Base-by-base conservation (phyloP, 2,888 invertebrate genomes). In the Gymnoscelis rufifasciata region DNA sequence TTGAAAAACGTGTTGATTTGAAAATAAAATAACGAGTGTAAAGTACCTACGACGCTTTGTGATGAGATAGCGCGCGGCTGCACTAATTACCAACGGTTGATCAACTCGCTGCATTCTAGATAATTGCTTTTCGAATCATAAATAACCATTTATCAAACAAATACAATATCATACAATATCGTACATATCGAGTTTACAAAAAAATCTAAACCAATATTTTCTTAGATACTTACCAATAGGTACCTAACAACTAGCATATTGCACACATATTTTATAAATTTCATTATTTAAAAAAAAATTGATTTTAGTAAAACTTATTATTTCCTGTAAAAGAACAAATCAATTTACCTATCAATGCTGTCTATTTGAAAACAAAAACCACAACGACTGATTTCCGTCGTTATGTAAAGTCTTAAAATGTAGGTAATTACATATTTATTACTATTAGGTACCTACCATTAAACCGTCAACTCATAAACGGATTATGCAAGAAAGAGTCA, bases 1-100 rank as follows among this genome's bases (percentile, higher is more conserved):
- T 59, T 60, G 56, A 63, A 62, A 61, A 58, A 56, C 56, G 58
- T 58, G 58, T 52, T 47, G 56, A 54, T 58, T 58, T 56, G 33
- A 58, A 54, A 54, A 54, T 54, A 49, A 56, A 56, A 51, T 51
- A 46, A 47, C 44, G 40, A 52, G 40, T 45, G 30, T 30, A 40
- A 47, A 54, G 30, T 19, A 38, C n/a, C n/a, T n/a, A n/a, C 52
- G 42, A 52, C 51, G 52, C 51, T 49, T 50, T 49, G 42, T 41
- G 48, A 51, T 50, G 47, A 43, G 43, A 52, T 56, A 54, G 38
- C 19, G 24, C 38, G 43, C 27, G 46, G 38, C 45, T 37, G 41
- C 38, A 35, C 49, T 54, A 51, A 54, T 54, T 54, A 52, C 43
- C 31, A 38, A 39, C 44, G 38, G 31, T 14, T 44, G 36, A 50